These are phyloP conservation scores for Eilema sororculum DNA, from an alignment of 2,888 invertebrate species.

Conservation along the genomic window DNA sequence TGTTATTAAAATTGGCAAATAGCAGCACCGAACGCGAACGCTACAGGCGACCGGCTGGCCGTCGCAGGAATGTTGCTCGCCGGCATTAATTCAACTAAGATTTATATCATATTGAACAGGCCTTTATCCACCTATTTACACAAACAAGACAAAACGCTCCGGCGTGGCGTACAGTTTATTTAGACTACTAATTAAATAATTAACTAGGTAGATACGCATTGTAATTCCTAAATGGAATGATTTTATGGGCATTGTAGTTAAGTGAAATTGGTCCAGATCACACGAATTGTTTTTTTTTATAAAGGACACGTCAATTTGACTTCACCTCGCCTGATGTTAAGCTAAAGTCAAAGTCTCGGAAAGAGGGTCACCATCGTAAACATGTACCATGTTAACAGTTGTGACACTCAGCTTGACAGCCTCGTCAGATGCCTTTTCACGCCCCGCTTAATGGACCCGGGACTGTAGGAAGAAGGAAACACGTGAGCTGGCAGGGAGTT, in stretches of 20 bases:
- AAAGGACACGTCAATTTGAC: too few relatives aligned
- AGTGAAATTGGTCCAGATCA: not conserved
- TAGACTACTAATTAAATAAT: slow-evolving; percentile 40
- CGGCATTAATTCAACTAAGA: slow-evolving; percentile 63
- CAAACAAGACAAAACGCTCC: slow-evolving; percentile 47
- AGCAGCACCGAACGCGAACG: slow-evolving; percentile 22
- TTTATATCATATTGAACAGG: slow-evolving; percentile 52
- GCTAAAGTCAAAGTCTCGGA: too few relatives aligned
- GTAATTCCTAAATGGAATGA: not conserved
- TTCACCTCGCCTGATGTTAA: too few relatives aligned
- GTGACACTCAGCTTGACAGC: too few relatives aligned
- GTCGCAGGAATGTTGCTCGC: slow-evolving; percentile 63
- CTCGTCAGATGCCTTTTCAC: too few relatives aligned
- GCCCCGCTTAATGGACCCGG: too few relatives aligned
- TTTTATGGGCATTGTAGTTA: not conserved
- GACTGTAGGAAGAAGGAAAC: too few relatives aligned
- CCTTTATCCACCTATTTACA: slow-evolving; percentile 48
- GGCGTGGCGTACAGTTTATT: slow-evolving; percentile 46
- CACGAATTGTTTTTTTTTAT: too few relatives aligned
- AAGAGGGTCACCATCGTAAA: too few relatives aligned
- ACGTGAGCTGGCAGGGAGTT: too few relatives aligned
- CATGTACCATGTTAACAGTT: too few relatives aligned
- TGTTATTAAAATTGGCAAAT: slow-evolving; percentile 35
- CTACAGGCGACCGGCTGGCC: slow-evolving; percentile 53
- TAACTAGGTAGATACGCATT: slow-evolving; percentile 16